These are phyloP conservation scores for Drosophila takahashii DNA, from an alignment of 1,140 invertebrate genomes.

Conservation along the genomic window DNA sequence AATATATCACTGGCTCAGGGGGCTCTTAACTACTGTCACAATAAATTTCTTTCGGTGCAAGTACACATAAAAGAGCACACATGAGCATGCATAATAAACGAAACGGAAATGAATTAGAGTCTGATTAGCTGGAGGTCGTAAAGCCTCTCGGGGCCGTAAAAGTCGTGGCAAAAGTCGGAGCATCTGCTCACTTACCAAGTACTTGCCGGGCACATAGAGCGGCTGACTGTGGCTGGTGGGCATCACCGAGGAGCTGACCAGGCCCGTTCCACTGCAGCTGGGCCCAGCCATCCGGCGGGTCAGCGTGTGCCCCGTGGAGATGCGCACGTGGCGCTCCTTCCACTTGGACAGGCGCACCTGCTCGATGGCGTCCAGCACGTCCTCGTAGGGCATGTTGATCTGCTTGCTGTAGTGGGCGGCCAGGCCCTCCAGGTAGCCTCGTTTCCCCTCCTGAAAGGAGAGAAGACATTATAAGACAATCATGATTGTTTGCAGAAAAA, in stretches of 20 bases:
- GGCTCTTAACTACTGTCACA: no score
- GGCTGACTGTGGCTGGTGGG: slow-evolving; percentile 87
- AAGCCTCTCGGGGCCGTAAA: slow-evolving; percentile 56
- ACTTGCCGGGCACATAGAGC: slow-evolving; percentile 94
- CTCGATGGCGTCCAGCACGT: slow-evolving; percentile 90
- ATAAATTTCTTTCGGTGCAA: slow-evolving; percentile 19
- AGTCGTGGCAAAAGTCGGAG: slow-evolving; percentile 42
- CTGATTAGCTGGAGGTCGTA: slow-evolving; percentile 67
- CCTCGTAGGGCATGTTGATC: slow-evolving; percentile 94
- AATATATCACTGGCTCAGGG: not conserved
- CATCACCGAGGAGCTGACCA: slow-evolving; percentile 83
- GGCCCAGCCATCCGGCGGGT: slow-evolving; percentile 56
- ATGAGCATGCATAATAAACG: slow-evolving; percentile 70
- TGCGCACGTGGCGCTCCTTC: slow-evolving; percentile 88
- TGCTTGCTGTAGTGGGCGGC: slow-evolving; percentile 95
- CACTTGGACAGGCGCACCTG: slow-evolving; percentile 88
- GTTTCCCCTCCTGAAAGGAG: slow-evolving; percentile 91
- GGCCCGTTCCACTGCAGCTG: slow-evolving; percentile 39
- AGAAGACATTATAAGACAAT: not conserved
- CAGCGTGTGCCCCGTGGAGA: slow-evolving; percentile 85
- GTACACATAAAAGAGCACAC: slow-evolving; percentile 27
- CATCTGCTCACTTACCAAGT: slow-evolving; percentile 91
- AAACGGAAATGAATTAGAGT: slow-evolving; percentile 72
- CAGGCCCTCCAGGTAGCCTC: slow-evolving; percentile 94
- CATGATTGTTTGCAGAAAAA: no score